These are phyloP conservation scores for Sarcophilus harrisii DNA, from an alignment of 2,797 vertebrate genomes.

Conservation along the genomic window DNA sequence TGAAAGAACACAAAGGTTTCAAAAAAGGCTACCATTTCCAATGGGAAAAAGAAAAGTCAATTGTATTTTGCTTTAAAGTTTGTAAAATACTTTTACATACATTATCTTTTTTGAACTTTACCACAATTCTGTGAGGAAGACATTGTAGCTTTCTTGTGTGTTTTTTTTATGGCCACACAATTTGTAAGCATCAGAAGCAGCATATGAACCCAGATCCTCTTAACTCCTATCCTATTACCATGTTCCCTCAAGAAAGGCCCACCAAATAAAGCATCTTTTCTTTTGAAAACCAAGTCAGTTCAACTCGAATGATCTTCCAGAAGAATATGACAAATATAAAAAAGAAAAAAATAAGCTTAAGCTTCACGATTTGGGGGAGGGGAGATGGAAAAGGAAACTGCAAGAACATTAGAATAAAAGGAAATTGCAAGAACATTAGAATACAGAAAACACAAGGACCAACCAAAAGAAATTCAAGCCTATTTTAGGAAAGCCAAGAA, in stretches of 20 bases:
- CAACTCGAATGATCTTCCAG: too few relatives aligned
- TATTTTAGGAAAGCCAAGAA: not conserved
- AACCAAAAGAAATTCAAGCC: too few relatives aligned
- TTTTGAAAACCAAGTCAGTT: not conserved
- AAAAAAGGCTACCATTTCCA: not conserved
- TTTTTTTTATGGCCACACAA: not conserved
- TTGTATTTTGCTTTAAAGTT: not conserved
- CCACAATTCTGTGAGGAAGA: not conserved
- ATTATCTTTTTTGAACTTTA: not conserved
- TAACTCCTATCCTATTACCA: not conserved
- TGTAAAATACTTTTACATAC: not conserved
- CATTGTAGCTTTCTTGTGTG: not conserved
- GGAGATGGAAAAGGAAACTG: too few relatives aligned
- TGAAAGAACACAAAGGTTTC: not conserved
- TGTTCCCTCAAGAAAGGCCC: not conserved
- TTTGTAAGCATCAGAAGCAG: not conserved
- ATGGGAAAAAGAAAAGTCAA: not conserved
- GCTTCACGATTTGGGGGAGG: too few relatives aligned
- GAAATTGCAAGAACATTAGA: too few relatives aligned
- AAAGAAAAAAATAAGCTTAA: too few relatives aligned
- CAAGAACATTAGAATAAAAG: too few relatives aligned
- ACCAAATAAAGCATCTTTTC: not conserved
- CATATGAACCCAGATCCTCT: not conserved
- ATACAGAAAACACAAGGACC: too few relatives aligned
- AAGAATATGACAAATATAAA: too few relatives aligned